These are phyloP conservation scores for Plagodis pulveraria DNA, from an alignment of 2,888 invertebrate species.

Conservation along the genomic window DNA sequence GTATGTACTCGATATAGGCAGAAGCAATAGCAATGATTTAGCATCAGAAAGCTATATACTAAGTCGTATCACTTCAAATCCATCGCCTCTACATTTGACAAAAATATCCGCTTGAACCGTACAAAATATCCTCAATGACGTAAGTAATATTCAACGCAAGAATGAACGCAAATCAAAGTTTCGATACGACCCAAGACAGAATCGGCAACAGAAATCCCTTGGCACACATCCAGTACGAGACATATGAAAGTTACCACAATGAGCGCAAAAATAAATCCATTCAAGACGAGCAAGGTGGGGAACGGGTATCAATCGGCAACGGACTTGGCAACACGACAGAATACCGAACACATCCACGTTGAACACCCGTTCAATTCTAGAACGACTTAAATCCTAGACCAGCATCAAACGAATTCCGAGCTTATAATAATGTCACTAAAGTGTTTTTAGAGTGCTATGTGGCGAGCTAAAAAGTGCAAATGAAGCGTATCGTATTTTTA, in stretches of 20 bases:
- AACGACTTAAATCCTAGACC: slow-evolving; percentile 10
- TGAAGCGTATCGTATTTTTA: slow-evolving; percentile 54
- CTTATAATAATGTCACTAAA: not conserved
- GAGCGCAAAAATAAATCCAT: slow-evolving; percentile 77
- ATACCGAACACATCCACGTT: slow-evolving; percentile 38
- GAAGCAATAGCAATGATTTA: too few relatives aligned
- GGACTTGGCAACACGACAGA: slow-evolving; percentile 44
- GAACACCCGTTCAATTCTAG: slow-evolving; percentile 17
- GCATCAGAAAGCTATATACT: too few relatives aligned
- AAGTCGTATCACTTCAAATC: too few relatives aligned
- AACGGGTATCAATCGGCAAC: slow-evolving; percentile 64
- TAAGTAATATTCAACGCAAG: not conserved
- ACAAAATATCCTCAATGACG: not conserved
- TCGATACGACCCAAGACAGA: slow-evolving; percentile 35
- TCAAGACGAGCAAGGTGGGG: slow-evolving; percentile 59
- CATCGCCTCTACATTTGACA: too few relatives aligned
- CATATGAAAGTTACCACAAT: slow-evolving; percentile 70
- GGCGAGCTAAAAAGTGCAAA: slow-evolving; percentile 43
- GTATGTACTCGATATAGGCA: too few relatives aligned
- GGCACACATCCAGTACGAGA: slow-evolving; percentile 66
- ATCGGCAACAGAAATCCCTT: slow-evolving; percentile 65
- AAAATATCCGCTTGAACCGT: not conserved
- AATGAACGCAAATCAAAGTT: slow-evolving; percentile 12
- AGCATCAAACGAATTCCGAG: slow-evolving; percentile 7
- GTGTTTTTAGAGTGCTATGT: not conserved